Evolutionary conservation across 2,888 invertebrate species (phyloP).

Genomic region (Homarus gammarus): DNA sequence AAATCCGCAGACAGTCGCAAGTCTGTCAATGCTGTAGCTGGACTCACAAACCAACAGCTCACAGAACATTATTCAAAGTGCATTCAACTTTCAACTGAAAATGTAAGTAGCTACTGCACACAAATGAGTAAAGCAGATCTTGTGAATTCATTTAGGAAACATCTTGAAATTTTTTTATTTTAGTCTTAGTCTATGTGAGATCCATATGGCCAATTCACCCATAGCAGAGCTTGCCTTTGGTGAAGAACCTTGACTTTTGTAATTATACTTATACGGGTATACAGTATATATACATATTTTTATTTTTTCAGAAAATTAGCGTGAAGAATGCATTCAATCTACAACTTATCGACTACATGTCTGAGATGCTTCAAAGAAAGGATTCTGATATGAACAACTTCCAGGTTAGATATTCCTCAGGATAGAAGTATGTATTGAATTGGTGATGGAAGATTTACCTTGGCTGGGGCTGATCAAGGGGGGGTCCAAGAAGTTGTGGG

Average conservation of each 20-base stretch:
- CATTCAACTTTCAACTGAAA: conserved; percentile 88
- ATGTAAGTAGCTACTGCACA: conserved; percentile 84
- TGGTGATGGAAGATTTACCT: no score
- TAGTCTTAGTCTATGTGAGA: background rate
- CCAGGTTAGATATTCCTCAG: conserved; percentile 78
- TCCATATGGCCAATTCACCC: no score
- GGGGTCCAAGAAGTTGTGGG: no score
- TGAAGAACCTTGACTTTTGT: no score
- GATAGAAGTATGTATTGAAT: no score
- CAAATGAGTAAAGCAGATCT: background rate
- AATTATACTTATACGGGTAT: no score
- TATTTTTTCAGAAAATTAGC: conserved; percentile 82
- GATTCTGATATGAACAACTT: conserved; percentile 85
- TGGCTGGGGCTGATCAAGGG: no score
- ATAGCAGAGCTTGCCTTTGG: no score
- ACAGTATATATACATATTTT: no score
- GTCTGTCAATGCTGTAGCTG: conserved; percentile 80
- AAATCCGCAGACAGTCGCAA: conserved; percentile 51
- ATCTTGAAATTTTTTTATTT: background rate
- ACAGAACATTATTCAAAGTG: conserved; percentile 87
- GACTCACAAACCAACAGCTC: conserved; percentile 79
- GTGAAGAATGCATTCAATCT: conserved; percentile 93
- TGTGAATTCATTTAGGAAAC: background rate
- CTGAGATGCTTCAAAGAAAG: conserved; percentile 86
- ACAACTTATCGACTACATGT: conserved; percentile 91